Evolutionary conservation across 2,113 vertebrate genomes (phyloP).

Genomic region (Pelobates fuscus): DNA sequence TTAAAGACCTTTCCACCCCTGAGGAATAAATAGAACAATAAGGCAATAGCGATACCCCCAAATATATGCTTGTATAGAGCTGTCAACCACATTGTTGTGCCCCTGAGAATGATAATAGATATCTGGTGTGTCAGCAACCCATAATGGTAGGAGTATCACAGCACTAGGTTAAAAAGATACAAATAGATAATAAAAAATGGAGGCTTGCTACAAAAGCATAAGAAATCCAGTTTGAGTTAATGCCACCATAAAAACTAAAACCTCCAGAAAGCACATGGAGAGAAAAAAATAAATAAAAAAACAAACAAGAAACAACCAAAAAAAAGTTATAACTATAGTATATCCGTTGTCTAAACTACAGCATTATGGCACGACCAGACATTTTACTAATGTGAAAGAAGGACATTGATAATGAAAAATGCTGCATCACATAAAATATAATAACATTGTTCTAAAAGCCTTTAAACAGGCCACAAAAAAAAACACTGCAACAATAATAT

Average conservation of each 20-base stretch:
- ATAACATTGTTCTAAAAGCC: conserved; percentile 61
- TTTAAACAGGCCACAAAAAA: conserved; percentile 71
- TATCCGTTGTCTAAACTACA: conserved; percentile 12
- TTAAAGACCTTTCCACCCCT: no score
- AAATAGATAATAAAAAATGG: not conserved
- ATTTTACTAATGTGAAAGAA: conserved; percentile 14
- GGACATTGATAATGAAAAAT: not conserved
- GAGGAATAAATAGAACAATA: no score
- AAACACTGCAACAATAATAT: conserved; percentile 68
- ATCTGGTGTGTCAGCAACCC: not conserved
- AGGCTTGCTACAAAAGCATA: not conserved
- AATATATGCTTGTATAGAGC: no score
- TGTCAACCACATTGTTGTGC: no score
- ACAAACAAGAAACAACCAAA: conserved; percentile 3
- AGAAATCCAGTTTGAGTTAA: conserved; percentile 10
- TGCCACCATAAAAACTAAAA: not conserved
- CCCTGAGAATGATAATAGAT: no score
- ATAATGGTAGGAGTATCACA: no score
- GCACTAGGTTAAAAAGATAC: no score
- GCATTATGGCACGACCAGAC: conserved; percentile 35
- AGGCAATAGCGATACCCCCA: no score
- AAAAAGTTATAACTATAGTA: conserved; percentile 4
- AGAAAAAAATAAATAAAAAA: conserved; percentile 37
- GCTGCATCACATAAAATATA: conserved; percentile 20
- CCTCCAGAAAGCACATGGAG: not conserved